Evolutionary conservation across 2,797 vertebrate genomes (phyloP), one percentile per base, ranked within the genome.

Genomic region (Channa striata): DNA sequence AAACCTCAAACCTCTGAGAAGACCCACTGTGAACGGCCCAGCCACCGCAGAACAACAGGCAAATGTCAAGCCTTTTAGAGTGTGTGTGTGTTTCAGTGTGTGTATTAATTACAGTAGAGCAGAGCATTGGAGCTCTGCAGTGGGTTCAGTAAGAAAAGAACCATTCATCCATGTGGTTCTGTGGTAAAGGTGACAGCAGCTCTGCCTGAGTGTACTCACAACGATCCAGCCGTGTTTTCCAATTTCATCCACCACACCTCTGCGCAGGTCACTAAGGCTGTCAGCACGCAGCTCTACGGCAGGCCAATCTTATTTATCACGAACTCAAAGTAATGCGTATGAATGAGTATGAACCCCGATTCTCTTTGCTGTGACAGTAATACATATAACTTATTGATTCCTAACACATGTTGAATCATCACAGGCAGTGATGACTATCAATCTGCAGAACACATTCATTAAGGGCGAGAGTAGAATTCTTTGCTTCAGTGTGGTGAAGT

Each of bases 61-160:
- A 80, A 74, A 72, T 56, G 70, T 71, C 70, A 46, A 50, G 51
- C 44, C 58, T 70, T 50, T 76, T 69, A 57, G 21, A n/a, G 59
- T 30, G 64, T 21, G 53, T 51, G 40, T 33, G 20, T 50, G 43
- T 39, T 36, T 36, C 34, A 37, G 8, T 34, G 42, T 60, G 30
- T n/a, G 20, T 42, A 20, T 33, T 57, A 44, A 68, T 61, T 66
- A 51, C 49, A 42, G 42, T 8, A 12, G 42, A 40, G 8, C 30
- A 17, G 6, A 25, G 39, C 48, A n/a, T 51, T n/a, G 34, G 44
- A 59, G 68, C 50, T 61, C 50, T 43, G 51, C 21, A 40, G 34
- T 56, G 50, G 40, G 58, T 67, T 33, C 16, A 3, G 16, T 11
- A 36, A 65, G 57, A 61, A 50, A 23, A 68, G 67, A 61, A 16